phyloP scores from a whole-genome alignment of 1,140 invertebrate genomes.

The Scylla paramamosain region DNA sequence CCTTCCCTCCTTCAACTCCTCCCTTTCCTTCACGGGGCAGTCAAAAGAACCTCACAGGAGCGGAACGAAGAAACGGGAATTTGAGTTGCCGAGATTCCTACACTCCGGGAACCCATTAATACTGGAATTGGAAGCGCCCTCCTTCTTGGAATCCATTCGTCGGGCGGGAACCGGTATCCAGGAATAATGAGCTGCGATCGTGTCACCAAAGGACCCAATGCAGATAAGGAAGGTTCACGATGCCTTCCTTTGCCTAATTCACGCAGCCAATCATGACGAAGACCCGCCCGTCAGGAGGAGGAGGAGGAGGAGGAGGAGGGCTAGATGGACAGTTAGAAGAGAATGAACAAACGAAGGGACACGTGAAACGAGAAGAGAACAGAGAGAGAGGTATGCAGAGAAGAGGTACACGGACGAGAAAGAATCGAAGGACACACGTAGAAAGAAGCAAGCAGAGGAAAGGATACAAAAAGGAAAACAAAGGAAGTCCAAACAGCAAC shows the following conservation, averaged over 20 bases:
- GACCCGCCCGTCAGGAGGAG: not conserved
- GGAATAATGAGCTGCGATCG: slow-evolving; percentile 1
- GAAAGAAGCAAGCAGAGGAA: too few species aligned
- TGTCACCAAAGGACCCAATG: not conserved
- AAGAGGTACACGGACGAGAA: too few species aligned
- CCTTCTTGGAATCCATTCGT: slow-evolving; percentile 21
- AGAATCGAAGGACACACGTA: too few species aligned
- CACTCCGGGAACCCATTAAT: not conserved
- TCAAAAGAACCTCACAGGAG: not conserved
- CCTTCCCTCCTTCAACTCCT: not conserved
- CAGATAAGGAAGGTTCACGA: not conserved
- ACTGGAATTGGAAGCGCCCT: not conserved
- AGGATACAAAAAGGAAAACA: too few species aligned
- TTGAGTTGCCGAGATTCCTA: not conserved
- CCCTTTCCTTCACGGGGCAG: not conserved
- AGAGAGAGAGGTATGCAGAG: too few species aligned
- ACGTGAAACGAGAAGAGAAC: too few species aligned
- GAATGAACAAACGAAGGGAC: too few species aligned
- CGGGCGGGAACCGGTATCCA: not conserved
- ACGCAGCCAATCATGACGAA: not conserved
- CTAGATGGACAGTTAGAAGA: too few species aligned
- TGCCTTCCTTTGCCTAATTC: not conserved
- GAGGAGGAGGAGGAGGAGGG: not conserved
- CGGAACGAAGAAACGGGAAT: not conserved
- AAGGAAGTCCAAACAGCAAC: too few species aligned